These are phyloP conservation scores for Pseudeuparius sepicola DNA, from an alignment of 2,888 invertebrate species.

Conservation along the genomic window DNA sequence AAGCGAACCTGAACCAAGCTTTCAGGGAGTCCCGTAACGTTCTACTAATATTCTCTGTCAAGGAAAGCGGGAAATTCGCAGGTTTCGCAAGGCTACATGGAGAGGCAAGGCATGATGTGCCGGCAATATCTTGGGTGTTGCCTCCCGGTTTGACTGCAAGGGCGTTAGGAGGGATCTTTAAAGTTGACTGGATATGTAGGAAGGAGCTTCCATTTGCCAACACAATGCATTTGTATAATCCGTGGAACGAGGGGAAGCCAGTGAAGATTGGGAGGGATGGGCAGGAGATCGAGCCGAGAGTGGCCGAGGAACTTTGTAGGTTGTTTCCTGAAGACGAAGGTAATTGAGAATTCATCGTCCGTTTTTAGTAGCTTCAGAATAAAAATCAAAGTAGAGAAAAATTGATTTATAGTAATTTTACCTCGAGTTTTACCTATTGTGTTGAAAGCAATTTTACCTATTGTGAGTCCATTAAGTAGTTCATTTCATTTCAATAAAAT, in stretches of 20 bases:
- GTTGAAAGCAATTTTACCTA: no score
- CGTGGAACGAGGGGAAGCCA: slow-evolving; percentile 97
- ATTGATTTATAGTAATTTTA: no score
- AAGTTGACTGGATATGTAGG: slow-evolving; percentile 89
- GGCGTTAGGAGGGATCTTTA: slow-evolving; percentile 91
- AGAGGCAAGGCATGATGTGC: slow-evolving; percentile 82
- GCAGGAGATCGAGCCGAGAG: slow-evolving; percentile 93
- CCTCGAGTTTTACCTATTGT: no score
- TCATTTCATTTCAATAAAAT: no score
- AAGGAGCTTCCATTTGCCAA: slow-evolving; percentile 81
- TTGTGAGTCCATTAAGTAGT: no score
- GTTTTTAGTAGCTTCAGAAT: no score
- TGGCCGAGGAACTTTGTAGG: slow-evolving; percentile 88
- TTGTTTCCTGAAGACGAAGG: slow-evolving; percentile 89
- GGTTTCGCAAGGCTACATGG: slow-evolving; percentile 88
- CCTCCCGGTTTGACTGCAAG: slow-evolving; percentile 89
- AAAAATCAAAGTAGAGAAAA: no score
- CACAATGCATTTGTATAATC: slow-evolving; percentile 88
- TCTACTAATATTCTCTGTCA: slow-evolving; percentile 90
- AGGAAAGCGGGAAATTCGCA: slow-evolving; percentile 92
- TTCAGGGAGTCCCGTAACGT: slow-evolving; percentile 90
- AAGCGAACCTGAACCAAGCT: slow-evolving; percentile 90
- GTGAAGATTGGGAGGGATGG: slow-evolving; percentile 99
- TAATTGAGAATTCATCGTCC: no score
- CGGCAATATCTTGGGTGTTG: slow-evolving; percentile 86